Evolutionary conservation across 2,113 vertebrate species (phyloP).

Genomic region (Bolborhynchus lineola): DNA sequence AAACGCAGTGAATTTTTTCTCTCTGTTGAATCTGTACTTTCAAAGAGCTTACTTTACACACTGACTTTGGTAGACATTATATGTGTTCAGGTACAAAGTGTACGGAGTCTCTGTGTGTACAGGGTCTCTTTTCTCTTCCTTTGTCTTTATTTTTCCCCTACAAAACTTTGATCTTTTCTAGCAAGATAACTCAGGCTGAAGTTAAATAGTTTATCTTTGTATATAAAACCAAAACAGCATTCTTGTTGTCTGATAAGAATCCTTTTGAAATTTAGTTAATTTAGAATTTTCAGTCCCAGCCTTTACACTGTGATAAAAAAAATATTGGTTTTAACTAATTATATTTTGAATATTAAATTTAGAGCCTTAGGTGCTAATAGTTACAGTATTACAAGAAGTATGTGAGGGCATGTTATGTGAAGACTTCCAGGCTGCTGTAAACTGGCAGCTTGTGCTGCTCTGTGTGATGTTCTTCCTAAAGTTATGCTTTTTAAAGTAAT

Average conservation of each 20-base stretch:
- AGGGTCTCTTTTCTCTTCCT: background rate
- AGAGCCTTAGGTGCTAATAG: background rate
- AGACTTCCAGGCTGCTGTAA: background rate
- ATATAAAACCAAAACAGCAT: background rate
- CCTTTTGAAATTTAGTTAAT: background rate
- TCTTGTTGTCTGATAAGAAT: background rate
- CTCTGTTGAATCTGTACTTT: background rate
- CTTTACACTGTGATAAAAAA: background rate
- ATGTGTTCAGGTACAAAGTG: background rate
- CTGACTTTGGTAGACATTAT: background rate
- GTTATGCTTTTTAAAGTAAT: rapidly evolving
- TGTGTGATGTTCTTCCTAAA: background rate
- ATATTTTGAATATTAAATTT: background rate
- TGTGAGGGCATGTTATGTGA: background rate
- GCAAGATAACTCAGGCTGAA: background rate
- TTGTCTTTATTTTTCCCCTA: background rate
- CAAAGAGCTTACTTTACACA: background rate
- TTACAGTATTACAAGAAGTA: background rate
- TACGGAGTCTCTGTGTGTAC: background rate
- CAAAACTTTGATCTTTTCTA: background rate
- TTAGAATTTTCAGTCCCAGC: background rate
- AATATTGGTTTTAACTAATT: background rate
- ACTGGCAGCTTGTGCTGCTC: background rate
- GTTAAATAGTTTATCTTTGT: background rate
- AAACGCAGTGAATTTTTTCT: background rate